Percentiles rank a stretch among this genome's conserved stretches.
Evolutionary conservation across 2,888 invertebrate species (phyloP).

Genomic region (Sesia bembeciformis): DNA sequence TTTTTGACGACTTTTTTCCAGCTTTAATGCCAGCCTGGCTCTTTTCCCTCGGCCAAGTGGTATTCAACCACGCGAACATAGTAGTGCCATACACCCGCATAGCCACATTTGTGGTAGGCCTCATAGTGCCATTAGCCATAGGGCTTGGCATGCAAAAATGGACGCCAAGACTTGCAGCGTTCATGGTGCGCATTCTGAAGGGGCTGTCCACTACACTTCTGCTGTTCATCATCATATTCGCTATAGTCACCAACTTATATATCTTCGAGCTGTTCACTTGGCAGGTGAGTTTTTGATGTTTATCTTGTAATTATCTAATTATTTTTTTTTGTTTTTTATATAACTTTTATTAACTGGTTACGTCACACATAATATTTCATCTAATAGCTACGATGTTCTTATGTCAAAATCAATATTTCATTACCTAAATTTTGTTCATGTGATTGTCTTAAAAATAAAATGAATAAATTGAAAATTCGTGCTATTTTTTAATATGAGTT

Average conservation of each 20-base stretch:
- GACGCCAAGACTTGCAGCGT: slow-evolving; percentile 78
- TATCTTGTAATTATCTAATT: too few species aligned
- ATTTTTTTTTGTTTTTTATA: too few species aligned
- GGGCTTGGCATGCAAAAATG: slow-evolving; percentile 78
- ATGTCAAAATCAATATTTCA: too few species aligned
- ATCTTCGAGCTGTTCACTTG: slow-evolving; percentile 91
- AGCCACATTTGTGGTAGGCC: slow-evolving; percentile 80
- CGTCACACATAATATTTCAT: too few species aligned
- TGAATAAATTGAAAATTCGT: too few species aligned
- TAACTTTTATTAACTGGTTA: too few species aligned
- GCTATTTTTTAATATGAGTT: too few species aligned
- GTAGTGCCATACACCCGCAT: slow-evolving; percentile 87
- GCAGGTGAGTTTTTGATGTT: slow-evolving; percentile 74
- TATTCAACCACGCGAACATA: slow-evolving; percentile 82
- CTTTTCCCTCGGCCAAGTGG: slow-evolving; percentile 86
- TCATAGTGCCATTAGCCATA: slow-evolving; percentile 82
- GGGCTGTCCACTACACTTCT: slow-evolving; percentile 87
- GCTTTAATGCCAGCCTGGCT: slow-evolving; percentile 93
- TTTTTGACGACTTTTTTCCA: slow-evolving; percentile 35
- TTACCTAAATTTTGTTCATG: too few species aligned
- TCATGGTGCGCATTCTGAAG: slow-evolving; percentile 87
- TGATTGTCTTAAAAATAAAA: too few species aligned
- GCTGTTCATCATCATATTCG: slow-evolving; percentile 89
- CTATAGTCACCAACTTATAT: slow-evolving; percentile 91
- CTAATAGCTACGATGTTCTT: too few species aligned